phyloP scores from a whole-genome alignment of 2,113 vertebrate genomes.

The Sander lucioperca region DNA sequence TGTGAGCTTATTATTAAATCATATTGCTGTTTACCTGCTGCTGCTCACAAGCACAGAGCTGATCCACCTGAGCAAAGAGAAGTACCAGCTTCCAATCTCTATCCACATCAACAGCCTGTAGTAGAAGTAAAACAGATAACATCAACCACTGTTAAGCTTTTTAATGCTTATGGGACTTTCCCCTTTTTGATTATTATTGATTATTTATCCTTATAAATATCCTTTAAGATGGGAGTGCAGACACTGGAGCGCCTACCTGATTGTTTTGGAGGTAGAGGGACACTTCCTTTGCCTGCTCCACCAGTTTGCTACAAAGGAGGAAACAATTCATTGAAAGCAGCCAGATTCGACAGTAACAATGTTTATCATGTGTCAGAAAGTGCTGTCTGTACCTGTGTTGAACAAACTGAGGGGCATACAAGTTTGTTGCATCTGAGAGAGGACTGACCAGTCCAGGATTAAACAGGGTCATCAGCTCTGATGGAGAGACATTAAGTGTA shows the following conservation, averaged over 20 bases:
- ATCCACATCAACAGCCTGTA: constrained; percentile 50
- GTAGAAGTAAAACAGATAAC: background rate
- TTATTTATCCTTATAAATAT: background rate
- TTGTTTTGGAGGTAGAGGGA: constrained; percentile 50
- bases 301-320: constrained; percentile 54
- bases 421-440: constrained; percentile 38
- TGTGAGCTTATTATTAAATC: background rate
- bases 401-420: constrained; percentile 5
- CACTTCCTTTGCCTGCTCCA: constrained; percentile 69
- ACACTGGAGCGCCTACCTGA: constrained; percentile 58
- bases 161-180: background rate
- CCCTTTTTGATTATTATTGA: background rate
- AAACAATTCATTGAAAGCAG: background rate
- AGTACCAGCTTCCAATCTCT: constrained; percentile 79
- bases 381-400: constrained; percentile 62
- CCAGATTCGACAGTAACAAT: too few relatives aligned
- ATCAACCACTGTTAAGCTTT: background rate
- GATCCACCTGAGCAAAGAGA: constrained; percentile 74
- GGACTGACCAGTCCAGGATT: constrained; percentile 66
- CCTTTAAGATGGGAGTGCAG: background rate
- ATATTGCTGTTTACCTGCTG: constrained; percentile 58
- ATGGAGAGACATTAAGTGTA: constrained; percentile 15
- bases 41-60: constrained; percentile 65
- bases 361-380: background rate
- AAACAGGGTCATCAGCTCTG: constrained; percentile 80